Percentiles rank a stretch among this genome's conserved stretches.
These are phyloP conservation scores for Panonychus citri DNA, from an alignment of 1,140 invertebrate species.

Conservation along the genomic window DNA sequence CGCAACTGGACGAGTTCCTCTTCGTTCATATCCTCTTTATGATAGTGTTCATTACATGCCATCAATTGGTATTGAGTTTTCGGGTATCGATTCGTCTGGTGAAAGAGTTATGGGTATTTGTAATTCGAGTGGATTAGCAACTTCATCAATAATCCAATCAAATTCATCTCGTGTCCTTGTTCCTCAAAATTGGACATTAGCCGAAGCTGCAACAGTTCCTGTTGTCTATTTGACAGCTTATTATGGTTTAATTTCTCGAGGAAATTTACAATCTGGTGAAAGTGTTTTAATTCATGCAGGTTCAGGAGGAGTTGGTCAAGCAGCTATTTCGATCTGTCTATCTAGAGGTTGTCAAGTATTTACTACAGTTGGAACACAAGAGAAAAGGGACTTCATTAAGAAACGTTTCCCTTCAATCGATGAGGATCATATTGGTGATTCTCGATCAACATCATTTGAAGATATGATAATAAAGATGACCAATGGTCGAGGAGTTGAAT, in stretches of 20 bases:
- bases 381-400: constrained; percentile 69
- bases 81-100: constrained; percentile 46
- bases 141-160: constrained; percentile 52
- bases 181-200: constrained; percentile 60
- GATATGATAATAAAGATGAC: constrained; percentile 52
- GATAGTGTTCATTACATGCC: constrained; percentile 20
- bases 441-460: constrained; percentile 71
- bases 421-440: constrained; percentile 66
- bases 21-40: constrained; percentile 65
- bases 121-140: constrained; percentile 63
- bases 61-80: constrained; percentile 68
- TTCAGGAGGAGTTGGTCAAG: constrained; percentile 80
- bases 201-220: constrained; percentile 74
- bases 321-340: constrained; percentile 52
- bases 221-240: constrained; percentile 75
- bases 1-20: constrained; percentile 78
- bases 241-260: constrained; percentile 64
- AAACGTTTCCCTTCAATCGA: constrained; percentile 57
- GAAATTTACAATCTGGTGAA: constrained; percentile 50
- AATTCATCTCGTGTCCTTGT: constrained; percentile 86
- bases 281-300: constrained; percentile 76
- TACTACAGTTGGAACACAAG: constrained; percentile 55
- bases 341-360: constrained; percentile 33
- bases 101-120: constrained; percentile 79
- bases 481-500: constrained; percentile 39